Conservation (phyloP, 2,113 vertebrate genomes). For the Coracopsis vasa region DNA sequence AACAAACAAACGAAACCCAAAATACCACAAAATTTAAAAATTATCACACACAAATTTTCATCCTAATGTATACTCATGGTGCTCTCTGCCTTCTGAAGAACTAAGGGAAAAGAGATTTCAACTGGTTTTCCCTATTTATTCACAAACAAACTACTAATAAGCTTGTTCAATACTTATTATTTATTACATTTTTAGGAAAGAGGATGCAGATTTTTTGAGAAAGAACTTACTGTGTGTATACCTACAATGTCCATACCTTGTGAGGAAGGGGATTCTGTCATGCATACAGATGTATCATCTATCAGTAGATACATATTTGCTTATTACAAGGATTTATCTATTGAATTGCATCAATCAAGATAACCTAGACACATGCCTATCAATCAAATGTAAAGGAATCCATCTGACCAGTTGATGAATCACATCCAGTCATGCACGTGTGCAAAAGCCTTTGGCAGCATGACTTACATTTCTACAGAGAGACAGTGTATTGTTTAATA, state of each 20-base stretch:
- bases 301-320: background rate
- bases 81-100: background rate
- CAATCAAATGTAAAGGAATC: background rate
- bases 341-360: background rate
- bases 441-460: background rate
- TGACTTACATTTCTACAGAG: background rate
- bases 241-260: background rate
- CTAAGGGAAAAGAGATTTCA: background rate
- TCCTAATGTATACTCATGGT: background rate
- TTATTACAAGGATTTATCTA: background rate
- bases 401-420: background rate
- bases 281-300: background rate
- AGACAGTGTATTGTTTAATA: background rate
- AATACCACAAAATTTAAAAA: background rate
- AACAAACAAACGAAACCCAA: background rate
- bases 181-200: background rate
- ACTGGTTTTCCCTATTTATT: background rate
- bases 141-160: background rate
- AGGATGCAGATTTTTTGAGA: background rate
- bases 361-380: background rate
- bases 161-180: background rate
- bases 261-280: background rate
- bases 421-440: background rate
- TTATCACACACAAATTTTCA: background rate
- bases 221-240: background rate